Base-by-base conservation (phyloP, 2,113 vertebrate species). In the Anser cygnoides region DNA sequence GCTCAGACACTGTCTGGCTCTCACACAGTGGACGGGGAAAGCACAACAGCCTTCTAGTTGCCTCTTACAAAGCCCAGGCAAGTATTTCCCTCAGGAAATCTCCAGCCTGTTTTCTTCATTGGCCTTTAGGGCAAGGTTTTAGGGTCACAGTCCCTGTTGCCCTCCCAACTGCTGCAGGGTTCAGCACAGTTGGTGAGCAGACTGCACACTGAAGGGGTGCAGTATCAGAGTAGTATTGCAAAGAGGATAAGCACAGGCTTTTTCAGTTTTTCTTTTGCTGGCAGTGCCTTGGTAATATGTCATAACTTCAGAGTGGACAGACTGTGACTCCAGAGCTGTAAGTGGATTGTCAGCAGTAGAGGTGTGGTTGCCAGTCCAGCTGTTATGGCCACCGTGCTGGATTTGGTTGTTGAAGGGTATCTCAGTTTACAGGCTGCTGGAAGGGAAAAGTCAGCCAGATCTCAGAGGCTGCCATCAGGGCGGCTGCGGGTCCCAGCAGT, bases 1-100 rank as follows among this genome's bases (percentile, higher is more conserved):
- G 79, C 73, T 84, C 90, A 89, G 72, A 90, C 61, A 13, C 88
- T 68, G 94, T 96, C 94, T 96, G 92, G 79, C 88, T 94, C 91
- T 84, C 88, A 75, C 37, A 35, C 57, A 52, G 90, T 19, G 72
- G 87, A 13, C 23, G 26, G 44, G 55, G 75, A 77, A 83, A 75
- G 79, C n/a, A 49, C 75, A 77, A 18, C 87, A 85, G 82, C 59
- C 43, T 89, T 84, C 79, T 71, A 13, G 73, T 84, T 90, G 74
- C 85, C 68, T 74, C 72, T 71, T 43, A 39, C 29, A 46, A 84
- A 93, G 62, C 52, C 84, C 68, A 33, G 80, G 59, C 52, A 88
- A 90, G 71, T 58, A 75, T 84, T 92, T 90, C 79, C 85, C 71
- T 73, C 23, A 41, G 90, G 95, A 76, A 65, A 52, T 65, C 67